Evolutionary conservation across 1,140 invertebrate species (phyloP), one percentile per base, ranked within the genome.

Genomic region (Lepidotrigona ventralis): DNA sequence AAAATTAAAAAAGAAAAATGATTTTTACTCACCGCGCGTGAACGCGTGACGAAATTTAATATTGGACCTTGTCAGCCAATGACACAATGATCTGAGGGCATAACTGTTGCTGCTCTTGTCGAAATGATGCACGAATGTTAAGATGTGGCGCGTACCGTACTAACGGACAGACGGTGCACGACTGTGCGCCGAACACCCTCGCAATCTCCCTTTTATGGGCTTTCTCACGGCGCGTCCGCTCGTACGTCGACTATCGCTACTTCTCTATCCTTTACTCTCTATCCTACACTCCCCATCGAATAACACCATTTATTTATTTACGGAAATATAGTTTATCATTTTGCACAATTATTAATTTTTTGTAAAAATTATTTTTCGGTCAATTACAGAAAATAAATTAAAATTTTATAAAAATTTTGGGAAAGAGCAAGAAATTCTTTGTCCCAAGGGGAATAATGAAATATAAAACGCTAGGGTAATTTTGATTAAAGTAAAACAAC

Each of bases 121-220:
- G 66, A 29, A 64, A 73, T 81, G 54, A 77, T 83, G n/a, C 79
- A 76, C 84, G 58, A 76, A 75, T 72, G 53, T 29, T 26, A 77
- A 78, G 73, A 63, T 76, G 60, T 66, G 54, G 64, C 77, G 78
- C 86, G 86, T 82, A 79, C 81, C 89, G 89, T 82, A 68, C 74
- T 56, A 77, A 68, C 72, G 71, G 85, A 68, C 82, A 90, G 87
- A 83, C 81, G 73, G 74, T 87, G 88, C 87, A 84, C 90, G 86
- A 91, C 90, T 91, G 90, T 91, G 89, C 85, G 29, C 64, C 60
- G 46, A 71, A 83, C 88, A 79, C 87, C 81, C 84, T 79, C 71
- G 85, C 84, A 84, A 86, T 88, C 88, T 82, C 81, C 84, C 89
- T 91, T 90, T 90, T 90, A 91, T 91, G 73, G 86, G 58, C 83